Base-by-base conservation (phyloP, 1,140 invertebrate genomes). In the Cryptotermes secundus region DNA sequence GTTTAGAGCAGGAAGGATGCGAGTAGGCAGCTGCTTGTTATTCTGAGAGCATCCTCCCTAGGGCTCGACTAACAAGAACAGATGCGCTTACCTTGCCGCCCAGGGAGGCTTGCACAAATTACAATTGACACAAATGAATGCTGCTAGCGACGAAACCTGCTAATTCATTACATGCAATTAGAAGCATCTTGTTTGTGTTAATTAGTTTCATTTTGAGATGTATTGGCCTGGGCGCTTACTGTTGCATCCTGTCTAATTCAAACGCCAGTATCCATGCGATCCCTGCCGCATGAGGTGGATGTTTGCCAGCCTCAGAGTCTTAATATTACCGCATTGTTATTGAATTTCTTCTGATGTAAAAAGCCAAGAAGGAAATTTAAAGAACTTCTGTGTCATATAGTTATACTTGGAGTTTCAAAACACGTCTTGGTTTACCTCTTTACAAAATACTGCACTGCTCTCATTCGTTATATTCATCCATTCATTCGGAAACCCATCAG, bases 111-210 rank as follows among this genome's bases (percentile, higher is more conserved):
- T 31, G n/a, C 59, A 72, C 59, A 72, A 72, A 72, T 72, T 72
- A 7, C 59, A 72, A 72, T 72, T 72, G 59, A 72, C 59, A 72
- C n/a, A 72, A 72, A 72, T 72, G 59, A 72, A 72, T 72, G 59
- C 59, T 72, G n/a, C 26, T 72, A 72, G 59, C 59, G 26, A 72
- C 59, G 59, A 10, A 72, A 31, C 59, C 59, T 72, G 16, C n/a
- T 72, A 72, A 72, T 72, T 72, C 26, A 72, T 72, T 72, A 72
- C 59, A 31, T n/a, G 59, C 59, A 72, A 72, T 72, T 72, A 72
- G 59, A 72, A 72, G 59, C n/a, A 14, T 72, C 59, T 72, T 72
- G 59, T 72, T 72, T 72, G 26, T 72, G 59, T 72, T 72, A 72
- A 72, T 72, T 72, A 72, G 59, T 31, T n/a, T 72, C 59, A 72